phyloP scores from a whole-genome alignment of 2,888 invertebrate species.

The Crepidodera aurea region DNA sequence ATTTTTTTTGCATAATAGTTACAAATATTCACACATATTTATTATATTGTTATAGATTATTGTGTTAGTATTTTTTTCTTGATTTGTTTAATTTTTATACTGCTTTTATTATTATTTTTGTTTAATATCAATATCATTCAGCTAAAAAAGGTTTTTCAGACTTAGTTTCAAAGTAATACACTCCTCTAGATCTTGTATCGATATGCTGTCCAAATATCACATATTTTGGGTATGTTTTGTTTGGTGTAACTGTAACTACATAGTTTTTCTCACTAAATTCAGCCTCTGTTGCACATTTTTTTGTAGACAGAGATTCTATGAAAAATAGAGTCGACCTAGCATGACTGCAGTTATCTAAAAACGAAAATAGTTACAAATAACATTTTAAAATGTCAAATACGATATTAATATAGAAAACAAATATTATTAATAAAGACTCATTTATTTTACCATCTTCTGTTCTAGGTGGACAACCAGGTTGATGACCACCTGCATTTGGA shows the following conservation, averaged over 20 bases:
- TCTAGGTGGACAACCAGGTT: constrained; percentile 69
- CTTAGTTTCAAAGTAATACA: constrained; percentile 46
- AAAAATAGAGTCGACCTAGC: constrained; percentile 61
- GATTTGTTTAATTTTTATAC: no score
- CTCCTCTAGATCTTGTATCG: constrained; percentile 41
- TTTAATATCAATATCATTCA: no score
- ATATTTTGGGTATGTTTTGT: constrained; percentile 27
- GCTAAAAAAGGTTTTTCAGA: constrained; percentile 36
- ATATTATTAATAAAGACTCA: neutral
- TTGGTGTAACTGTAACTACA: constrained; percentile 50
- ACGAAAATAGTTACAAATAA: no score
- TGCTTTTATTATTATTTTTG: no score
- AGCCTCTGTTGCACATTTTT: constrained; percentile 57
- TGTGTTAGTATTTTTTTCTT: no score
- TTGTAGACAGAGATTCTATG: constrained; percentile 61
- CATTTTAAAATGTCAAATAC: no score
- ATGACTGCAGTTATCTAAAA: constrained; percentile 63
- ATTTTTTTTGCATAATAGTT: no score
- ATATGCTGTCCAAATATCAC: constrained; percentile 49
- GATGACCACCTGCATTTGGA: constrained; percentile 74
- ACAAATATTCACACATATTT: no score
- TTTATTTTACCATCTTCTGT: constrained; percentile 45
- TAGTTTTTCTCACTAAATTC: constrained; percentile 54
- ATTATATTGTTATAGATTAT: no score
- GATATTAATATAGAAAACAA: no score